Conservation (phyloP, 2,113 vertebrate genomes). For the Oreochromis niloticus region DNA sequence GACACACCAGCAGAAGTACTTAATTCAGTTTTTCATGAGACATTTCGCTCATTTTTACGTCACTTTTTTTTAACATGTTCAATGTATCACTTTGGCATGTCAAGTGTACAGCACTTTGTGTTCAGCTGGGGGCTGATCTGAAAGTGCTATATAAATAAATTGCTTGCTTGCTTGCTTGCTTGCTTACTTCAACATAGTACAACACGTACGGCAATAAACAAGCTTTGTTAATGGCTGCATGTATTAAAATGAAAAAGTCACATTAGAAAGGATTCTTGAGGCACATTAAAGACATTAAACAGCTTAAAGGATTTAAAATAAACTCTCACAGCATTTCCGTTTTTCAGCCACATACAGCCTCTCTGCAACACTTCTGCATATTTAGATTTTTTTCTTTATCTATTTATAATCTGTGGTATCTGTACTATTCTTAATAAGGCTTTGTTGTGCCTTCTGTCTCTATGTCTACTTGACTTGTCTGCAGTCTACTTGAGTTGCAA, state of each 20-base stretch:
- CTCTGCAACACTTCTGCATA: not conserved
- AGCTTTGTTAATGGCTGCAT: not conserved
- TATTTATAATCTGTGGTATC: not conserved
- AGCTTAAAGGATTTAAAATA: not conserved
- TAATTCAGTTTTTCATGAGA: not conserved
- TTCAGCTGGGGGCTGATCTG: no score
- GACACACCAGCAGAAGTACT: not conserved
- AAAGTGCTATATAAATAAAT: no score
- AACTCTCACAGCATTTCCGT: not conserved
- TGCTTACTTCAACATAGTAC: not conserved
- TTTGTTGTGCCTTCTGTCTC: not conserved
- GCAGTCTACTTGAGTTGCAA: not conserved
- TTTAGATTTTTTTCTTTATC: not conserved
- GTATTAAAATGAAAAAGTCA: not conserved
- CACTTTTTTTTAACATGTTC: no score
- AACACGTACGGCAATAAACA: not conserved
- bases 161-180: no score
- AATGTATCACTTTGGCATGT: no score
- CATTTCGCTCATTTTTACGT: rapidly evolving
- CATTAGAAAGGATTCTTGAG: not conserved
- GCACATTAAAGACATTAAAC: not conserved
- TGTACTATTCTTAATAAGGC: not conserved
- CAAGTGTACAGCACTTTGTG: no score
- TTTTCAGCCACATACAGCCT: not conserved
- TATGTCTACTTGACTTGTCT: rapidly evolving